Percentiles rank a stretch among this genome's conserved stretches.
phyloP scores from a whole-genome alignment of 2,113 vertebrate species.

The Engraulis encrasicolus region DNA sequence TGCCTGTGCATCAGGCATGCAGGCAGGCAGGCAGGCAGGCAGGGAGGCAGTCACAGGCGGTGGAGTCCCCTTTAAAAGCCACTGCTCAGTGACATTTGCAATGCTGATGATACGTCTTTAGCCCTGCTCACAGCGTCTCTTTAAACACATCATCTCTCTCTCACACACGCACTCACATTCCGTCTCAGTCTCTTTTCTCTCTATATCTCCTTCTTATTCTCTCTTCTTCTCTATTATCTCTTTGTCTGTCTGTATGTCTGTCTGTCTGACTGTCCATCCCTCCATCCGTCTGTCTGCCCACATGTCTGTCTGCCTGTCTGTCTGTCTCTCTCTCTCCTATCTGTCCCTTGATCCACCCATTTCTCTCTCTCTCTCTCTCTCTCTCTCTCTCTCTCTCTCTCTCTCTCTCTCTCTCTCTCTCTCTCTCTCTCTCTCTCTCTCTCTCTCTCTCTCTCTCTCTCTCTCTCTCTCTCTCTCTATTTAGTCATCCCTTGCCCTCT shows the following conservation, averaged over 20 bases:
- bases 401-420: not conserved
- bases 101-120: slow-evolving; percentile 22
- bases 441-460: not conserved
- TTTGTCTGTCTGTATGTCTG: too few relatives aligned
- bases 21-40: too few relatives aligned
- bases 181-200: not conserved
- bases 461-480: not conserved
- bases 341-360: too few relatives aligned
- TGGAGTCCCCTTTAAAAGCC: not conserved
- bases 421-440: not conserved
- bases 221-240: not conserved
- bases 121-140: not conserved
- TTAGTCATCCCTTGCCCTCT: not conserved
- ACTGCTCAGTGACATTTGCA: slow-evolving; percentile 18
- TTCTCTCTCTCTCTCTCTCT: not conserved
- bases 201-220: not conserved
- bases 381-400: not conserved
- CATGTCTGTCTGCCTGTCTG: too few relatives aligned
- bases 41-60: not conserved
- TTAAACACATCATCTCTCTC: not conserved
- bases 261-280: not conserved
- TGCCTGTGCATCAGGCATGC: not conserved
- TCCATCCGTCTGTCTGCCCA: too few relatives aligned
- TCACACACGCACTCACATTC: too few relatives aligned
- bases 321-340: not conserved